Evolutionary conservation across 2,888 invertebrate genomes (phyloP).

Genomic region (Cephus rjabovi): DNA sequence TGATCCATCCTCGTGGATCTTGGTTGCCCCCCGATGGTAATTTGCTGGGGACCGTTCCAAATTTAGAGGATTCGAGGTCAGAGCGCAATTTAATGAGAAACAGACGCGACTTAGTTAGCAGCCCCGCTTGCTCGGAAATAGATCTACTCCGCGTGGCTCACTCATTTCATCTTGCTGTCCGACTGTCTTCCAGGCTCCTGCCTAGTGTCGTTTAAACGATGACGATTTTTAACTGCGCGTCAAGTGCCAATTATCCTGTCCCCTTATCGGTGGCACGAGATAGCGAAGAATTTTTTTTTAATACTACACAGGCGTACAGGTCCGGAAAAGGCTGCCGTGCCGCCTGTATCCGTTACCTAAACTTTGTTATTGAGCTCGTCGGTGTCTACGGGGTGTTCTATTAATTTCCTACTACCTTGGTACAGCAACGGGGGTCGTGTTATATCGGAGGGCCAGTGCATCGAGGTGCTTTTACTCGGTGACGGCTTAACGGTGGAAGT

Average conservation of each 20-base stretch:
- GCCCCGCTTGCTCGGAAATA: slow-evolving; percentile 54
- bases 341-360: background rate
- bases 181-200: slow-evolving; percentile 8
- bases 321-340: too few species aligned
- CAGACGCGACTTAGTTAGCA: slow-evolving; percentile 63
- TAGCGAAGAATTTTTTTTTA: background rate
- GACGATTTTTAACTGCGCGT: slow-evolving; percentile 7
- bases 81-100: slow-evolving; percentile 65
- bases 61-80: slow-evolving; percentile 65
- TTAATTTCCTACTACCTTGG: too few species aligned
- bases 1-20: background rate
- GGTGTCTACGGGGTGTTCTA: too few species aligned
- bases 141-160: slow-evolving; percentile 48
- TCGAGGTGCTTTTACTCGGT: background rate
- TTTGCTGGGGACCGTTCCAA: slow-evolving; percentile 59
- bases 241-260: slow-evolving; percentile 33
- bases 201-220: slow-evolving; percentile 3
- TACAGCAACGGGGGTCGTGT: too few species aligned
- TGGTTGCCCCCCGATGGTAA: slow-evolving; percentile 38
- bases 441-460: background rate
- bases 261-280: background rate
- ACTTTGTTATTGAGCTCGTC: background rate
- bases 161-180: slow-evolving; percentile 17
- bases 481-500: background rate
- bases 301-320: too few species aligned